Evolutionary conservation across 2,113 vertebrate genomes (phyloP), one percentile per base, ranked within the genome.

Genomic region (Taxidea taxus): DNA sequence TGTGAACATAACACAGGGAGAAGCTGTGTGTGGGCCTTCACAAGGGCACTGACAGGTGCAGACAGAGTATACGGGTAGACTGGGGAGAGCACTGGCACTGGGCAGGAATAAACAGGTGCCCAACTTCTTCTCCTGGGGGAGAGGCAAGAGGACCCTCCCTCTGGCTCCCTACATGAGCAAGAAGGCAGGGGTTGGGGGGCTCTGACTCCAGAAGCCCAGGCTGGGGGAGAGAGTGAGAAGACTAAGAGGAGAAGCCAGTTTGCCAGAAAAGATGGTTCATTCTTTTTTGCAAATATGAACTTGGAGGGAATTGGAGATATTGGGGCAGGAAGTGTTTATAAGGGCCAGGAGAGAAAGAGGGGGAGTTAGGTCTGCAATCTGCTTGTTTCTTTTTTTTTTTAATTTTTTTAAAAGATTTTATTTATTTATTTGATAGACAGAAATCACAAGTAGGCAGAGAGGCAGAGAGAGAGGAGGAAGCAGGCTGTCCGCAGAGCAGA

Each of bases 161-260:
- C 6, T 0, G 29, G 5, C 7, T 15, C 56, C 9, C 0, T 0
- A 3, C 7, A 0, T 12, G 2, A 14, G 0, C 23, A 11, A 44
- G 4, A 15, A 14, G 13, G 64, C 15, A n/a, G 15, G 7, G 64
- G 7, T 34, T 7, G 0, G 13, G 70, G 25, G 11, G 4, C 16
- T 25, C 8, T 6, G 8, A n/a, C 11, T 8, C 78, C 21, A 20
- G 7, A 58, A n/a, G n/a, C 5, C 0, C 0, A 25, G n/a, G 37
- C 18, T 54, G 15, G 10, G 0, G 18, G n/a, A 64, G 34, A 87
- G 47, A 23, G 20, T 13, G 31, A 6, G 23, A 4, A 16, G 7
- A 7, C 0, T 1, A 16, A 34, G n/a, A 62, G 47, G 21, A 7
- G 25, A 34, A 7, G 77, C 44, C 0, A 0, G 0, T 10, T 74